Evolutionary conservation across 2,797 vertebrate species (phyloP).

Genomic region (Gadopsis bispinosus): DNA sequence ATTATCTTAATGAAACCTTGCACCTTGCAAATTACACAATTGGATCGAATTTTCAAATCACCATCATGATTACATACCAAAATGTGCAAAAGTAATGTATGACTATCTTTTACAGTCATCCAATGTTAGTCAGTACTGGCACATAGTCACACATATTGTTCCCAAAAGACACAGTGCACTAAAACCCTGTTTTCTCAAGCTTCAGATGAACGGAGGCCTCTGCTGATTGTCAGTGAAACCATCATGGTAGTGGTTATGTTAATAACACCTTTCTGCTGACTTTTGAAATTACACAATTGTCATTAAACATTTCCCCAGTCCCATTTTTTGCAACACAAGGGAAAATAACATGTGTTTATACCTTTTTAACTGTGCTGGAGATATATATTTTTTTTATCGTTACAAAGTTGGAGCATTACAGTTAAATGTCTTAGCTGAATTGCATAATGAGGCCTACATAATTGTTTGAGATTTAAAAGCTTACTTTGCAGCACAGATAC

Average conservation of each 20-base stretch:
- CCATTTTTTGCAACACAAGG: slow-evolving; percentile 54
- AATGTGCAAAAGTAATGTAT: neutral
- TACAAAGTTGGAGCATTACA: slow-evolving; percentile 57
- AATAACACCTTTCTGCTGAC: slow-evolving; percentile 65
- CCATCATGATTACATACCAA: neutral
- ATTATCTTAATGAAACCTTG: neutral
- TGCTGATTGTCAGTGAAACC: slow-evolving; percentile 24
- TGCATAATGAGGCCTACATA: slow-evolving; percentile 73
- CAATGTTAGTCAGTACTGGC: neutral
- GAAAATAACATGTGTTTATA: slow-evolving; percentile 65
- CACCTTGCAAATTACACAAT: neutral
- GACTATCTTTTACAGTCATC: neutral
- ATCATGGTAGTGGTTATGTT: slow-evolving; percentile 29
- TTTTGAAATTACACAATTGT: slow-evolving; percentile 57
- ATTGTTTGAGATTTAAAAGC: slow-evolving; percentile 75
- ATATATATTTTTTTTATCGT: slow-evolving; percentile 54
- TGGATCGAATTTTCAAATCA: neutral
- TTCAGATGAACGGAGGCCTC: slow-evolving; percentile 5
- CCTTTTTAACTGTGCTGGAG: slow-evolving; percentile 57
- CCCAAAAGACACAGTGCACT: neutral
- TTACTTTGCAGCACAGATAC: slow-evolving; percentile 63
- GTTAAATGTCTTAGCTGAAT: slow-evolving; percentile 72
- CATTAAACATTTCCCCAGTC: slow-evolving; percentile 64
- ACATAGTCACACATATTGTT: slow-evolving; percentile 5
- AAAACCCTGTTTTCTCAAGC: slow-evolving; percentile 8